A percentile compares a stretch with the other conserved stretches of the same genome.
Conservation (phyloP, 2,888 invertebrate genomes). For the Elysia crispata region DNA sequence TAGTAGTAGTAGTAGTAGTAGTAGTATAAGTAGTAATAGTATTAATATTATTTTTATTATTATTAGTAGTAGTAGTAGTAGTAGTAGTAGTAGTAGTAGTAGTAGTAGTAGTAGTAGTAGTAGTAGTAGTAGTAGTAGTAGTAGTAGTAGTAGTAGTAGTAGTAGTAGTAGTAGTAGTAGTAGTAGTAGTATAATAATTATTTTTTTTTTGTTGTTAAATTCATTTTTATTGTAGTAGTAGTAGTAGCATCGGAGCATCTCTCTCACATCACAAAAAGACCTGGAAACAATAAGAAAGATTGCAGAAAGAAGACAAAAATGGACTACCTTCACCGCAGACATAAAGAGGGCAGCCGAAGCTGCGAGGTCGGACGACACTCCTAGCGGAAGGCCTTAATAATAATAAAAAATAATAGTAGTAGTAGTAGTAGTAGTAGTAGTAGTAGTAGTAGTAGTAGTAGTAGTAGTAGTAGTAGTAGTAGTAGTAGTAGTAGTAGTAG, state of each 20-base stretch:
- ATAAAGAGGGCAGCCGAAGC: too few species aligned
- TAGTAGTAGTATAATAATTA: too few species aligned
- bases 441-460: conserved; percentile 15
- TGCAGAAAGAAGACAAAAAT: too few species aligned
- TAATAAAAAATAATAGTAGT: too few species aligned
- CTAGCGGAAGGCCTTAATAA: too few species aligned
- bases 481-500: conserved; percentile 3
- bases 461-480: conserved; percentile 18
- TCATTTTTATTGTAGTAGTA: not conserved
- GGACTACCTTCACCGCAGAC: too few species aligned
- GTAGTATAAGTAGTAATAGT: too few species aligned
- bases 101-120: conserved; percentile 3
- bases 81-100: conserved; percentile 11
- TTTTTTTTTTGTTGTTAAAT: not conserved
- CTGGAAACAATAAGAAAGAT: too few species aligned
- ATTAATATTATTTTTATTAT: too few species aligned
- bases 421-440: conserved; percentile 5
- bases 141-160: conserved; percentile 6
- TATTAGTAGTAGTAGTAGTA: not conserved
- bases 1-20: conserved; percentile 11
- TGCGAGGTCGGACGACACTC: too few species aligned
- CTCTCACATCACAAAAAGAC: too few species aligned
- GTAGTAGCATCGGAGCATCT: too few species aligned
- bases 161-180: not conserved
- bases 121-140: not conserved